Evolutionary conservation across 2,113 vertebrate species (phyloP).

Genomic region (Microcebus jonahi): DNA sequence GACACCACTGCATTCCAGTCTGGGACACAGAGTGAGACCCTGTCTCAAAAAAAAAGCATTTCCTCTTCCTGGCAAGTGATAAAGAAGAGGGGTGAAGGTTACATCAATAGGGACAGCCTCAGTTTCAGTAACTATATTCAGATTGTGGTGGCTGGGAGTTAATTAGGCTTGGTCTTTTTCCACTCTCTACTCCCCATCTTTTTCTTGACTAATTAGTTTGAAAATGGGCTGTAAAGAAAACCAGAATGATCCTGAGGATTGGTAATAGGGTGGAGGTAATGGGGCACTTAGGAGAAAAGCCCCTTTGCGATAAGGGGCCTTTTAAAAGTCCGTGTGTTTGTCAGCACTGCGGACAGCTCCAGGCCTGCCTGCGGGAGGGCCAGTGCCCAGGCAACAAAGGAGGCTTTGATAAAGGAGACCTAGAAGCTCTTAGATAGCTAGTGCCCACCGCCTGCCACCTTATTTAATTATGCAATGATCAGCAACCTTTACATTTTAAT

Average conservation of each 20-base stretch:
- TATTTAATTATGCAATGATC: constrained; percentile 89
- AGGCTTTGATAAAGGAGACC: constrained; percentile 75
- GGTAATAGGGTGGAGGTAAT: not conserved
- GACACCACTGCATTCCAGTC: no score
- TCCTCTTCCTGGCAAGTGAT: constrained; percentile 53
- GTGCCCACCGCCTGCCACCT: constrained; percentile 79
- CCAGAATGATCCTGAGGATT: constrained; percentile 71
- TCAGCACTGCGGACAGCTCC: constrained; percentile 80
- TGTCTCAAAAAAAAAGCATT: no score
- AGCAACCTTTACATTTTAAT: constrained; percentile 90
- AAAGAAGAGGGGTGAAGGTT: constrained; percentile 63
- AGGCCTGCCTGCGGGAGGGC: constrained; percentile 47
- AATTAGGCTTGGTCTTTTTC: constrained; percentile 84
- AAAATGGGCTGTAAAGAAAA: constrained; percentile 80
- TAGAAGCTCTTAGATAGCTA: constrained; percentile 71
- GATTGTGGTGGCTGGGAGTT: constrained; percentile 80
- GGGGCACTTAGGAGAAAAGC: constrained; percentile 56
- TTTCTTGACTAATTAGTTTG: constrained; percentile 85
- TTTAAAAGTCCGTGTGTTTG: constrained; percentile 78
- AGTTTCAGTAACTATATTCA: constrained; percentile 72
- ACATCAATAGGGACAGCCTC: constrained; percentile 67
- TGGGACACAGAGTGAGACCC: no score
- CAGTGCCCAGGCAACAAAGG: constrained; percentile 46
- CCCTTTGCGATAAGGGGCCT: constrained; percentile 61
- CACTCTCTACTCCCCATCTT: constrained; percentile 31